A percentile compares a stretch with the other conserved stretches of the same genome.
phyloP scores from a whole-genome alignment of 37 sponge, comb jelly and placozoan genomes.

The Cliona cf. orientalis region DNA sequence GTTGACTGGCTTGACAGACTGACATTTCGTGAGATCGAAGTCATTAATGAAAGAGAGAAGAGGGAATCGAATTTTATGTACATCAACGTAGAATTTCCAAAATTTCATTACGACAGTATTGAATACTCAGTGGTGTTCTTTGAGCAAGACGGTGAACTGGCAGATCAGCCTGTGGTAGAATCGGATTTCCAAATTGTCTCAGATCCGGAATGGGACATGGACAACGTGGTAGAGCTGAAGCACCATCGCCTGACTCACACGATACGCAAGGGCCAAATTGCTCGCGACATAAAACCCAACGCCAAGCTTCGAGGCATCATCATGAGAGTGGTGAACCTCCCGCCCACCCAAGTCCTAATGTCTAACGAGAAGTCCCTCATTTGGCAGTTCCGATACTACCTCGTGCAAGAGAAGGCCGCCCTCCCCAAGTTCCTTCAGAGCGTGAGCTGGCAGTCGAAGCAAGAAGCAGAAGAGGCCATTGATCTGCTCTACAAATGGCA shows the following conservation, averaged over 20 bases:
- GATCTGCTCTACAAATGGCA: constrained; percentile 92
- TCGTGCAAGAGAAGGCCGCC: constrained; percentile 80
- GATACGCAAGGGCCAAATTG: constrained; percentile 72
- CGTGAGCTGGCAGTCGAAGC: constrained; percentile 87
- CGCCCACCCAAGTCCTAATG: constrained; percentile 81
- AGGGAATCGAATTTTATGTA: constrained; percentile 75
- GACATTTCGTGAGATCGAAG: constrained; percentile 93
- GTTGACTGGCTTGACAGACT: constrained; percentile 97
- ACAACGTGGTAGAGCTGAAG: constrained; percentile 93
- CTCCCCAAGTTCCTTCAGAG: constrained; percentile 97
- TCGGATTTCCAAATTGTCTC: constrained; percentile 63
- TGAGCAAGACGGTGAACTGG: constrained; percentile 62
- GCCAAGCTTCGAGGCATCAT: constrained; percentile 55
- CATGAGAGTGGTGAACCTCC: constrained; percentile 76
- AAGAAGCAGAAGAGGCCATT: constrained; percentile 82
- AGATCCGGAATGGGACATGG: constrained; percentile 83
- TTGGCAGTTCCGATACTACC: constrained; percentile 94
- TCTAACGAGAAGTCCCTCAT: constrained; percentile 88
- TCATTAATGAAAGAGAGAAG: constrained; percentile 92
- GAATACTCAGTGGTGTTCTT: constrained; percentile 84
- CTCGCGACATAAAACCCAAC: constrained; percentile 80
- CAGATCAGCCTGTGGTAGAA: constrained; percentile 23
- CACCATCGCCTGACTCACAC: constrained; percentile 91
- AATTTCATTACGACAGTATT: constrained; percentile 67
- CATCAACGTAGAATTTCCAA: constrained; percentile 88